Evolutionary conservation across 2,113 vertebrate species (phyloP).

Genomic region (Amblyopsis rosae): DNA sequence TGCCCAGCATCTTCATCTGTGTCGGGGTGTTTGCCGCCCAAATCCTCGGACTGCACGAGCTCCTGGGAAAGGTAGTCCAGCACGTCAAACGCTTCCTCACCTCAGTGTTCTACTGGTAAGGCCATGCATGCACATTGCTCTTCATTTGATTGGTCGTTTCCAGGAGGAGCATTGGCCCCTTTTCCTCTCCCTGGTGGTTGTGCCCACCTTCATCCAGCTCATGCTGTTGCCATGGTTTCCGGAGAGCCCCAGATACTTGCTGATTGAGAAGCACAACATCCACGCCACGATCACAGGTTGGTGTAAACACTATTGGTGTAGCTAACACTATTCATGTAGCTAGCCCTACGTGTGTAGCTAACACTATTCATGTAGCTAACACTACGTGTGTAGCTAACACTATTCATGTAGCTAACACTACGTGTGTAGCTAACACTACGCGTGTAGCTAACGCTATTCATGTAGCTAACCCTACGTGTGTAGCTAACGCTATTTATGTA

Average conservation of each 20-base stretch:
- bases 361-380: too few species aligned
- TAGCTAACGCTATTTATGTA: too few species aligned
- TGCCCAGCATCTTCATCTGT: conserved; percentile 90
- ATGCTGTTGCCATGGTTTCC: conserved; percentile 88
- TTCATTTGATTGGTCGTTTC: conserved; percentile 22
- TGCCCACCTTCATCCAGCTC: conserved; percentile 85
- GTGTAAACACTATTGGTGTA: conserved; percentile 15
- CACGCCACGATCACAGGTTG: conserved; percentile 83
- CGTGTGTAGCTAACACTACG: too few species aligned
- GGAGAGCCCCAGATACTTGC: conserved; percentile 88
- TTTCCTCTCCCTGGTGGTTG: conserved; percentile 80
- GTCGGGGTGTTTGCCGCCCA: conserved; percentile 85
- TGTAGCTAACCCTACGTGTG: too few species aligned
- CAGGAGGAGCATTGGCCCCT: conserved; percentile 90
- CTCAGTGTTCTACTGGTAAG: background rate
- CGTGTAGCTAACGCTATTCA: too few species aligned
- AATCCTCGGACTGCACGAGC: conserved; percentile 84
- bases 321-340: too few species aligned
- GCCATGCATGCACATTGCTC: background rate
- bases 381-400: too few species aligned
- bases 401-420: too few species aligned
- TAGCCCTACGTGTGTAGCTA: too few species aligned
- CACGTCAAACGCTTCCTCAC: background rate
- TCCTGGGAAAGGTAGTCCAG: conserved; percentile 82
- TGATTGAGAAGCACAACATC: conserved; percentile 85